A percentile compares a stretch with the other conserved stretches of the same genome.
Conservation (phyloP, 2,113 vertebrate genomes). For the Takifugu flavidus region DNA sequence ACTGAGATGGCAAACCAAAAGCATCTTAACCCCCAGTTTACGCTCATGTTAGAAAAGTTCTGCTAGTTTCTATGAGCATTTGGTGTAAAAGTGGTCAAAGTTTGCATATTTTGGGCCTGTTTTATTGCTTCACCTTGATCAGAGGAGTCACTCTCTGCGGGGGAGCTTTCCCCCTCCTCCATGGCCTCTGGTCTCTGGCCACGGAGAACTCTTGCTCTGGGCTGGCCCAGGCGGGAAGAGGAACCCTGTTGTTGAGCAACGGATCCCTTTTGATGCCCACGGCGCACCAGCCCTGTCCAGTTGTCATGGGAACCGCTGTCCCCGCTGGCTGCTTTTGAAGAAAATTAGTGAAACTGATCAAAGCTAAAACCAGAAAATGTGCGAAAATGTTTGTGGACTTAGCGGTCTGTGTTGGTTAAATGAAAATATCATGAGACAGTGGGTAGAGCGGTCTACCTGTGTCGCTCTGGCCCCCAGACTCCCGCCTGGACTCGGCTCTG, state of each 20-base stretch:
- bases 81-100: no score
- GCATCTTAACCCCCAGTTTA: slow-evolving; percentile 22
- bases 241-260: slow-evolving; percentile 25
- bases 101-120: neutral
- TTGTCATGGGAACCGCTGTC: slow-evolving; percentile 71
- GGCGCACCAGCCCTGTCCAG: slow-evolving; percentile 53
- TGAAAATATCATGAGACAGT: neutral
- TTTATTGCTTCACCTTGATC: slow-evolving; percentile 58
- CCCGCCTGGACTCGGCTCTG: slow-evolving; percentile 66
- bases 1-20: no score
- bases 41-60: no score
- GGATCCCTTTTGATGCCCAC: slow-evolving; percentile 53
- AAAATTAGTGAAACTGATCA: slow-evolving; percentile 18
- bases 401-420: slow-evolving; percentile 2
- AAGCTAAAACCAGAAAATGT: slow-evolving; percentile 1
- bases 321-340: slow-evolving; percentile 64
- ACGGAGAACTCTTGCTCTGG: slow-evolving; percentile 39
- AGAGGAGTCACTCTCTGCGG: slow-evolving; percentile 70
- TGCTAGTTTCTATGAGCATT: slow-evolving; percentile 8
- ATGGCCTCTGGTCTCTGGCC: slow-evolving; percentile 43
- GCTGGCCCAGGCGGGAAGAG: slow-evolving; percentile 41
- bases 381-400: neutral
- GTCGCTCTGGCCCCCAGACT: slow-evolving; percentile 74
- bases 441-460: slow-evolving; percentile 63
- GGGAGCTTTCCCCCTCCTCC: slow-evolving; percentile 68